Evolutionary conservation across 2,113 vertebrate genomes (phyloP), one percentile per base, ranked within the genome.

Genomic region (Chaenocephalus aceratus): DNA sequence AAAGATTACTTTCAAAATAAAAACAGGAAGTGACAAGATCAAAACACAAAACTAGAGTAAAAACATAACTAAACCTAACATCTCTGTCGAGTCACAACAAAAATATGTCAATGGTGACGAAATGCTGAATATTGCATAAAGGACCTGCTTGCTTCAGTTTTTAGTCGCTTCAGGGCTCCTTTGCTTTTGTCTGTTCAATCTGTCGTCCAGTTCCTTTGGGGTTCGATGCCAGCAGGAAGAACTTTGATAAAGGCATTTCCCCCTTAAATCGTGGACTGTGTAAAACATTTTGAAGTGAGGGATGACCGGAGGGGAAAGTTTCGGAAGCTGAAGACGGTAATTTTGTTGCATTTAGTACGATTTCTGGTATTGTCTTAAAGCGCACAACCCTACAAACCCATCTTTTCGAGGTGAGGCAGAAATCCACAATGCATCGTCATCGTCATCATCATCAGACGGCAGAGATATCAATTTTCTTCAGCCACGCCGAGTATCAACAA

Each of bases 401-500:
- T 65, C 16, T 21, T 41, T 65, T 13, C 26, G 36, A 41, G 6
- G n/a, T 11, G 9, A 18, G 36, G 14, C 26, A 54, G 21, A 36
- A 36, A 36, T 5, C 4, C 34, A 36, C 34, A 6, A 4, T 36
- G 34, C 0, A 5, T 4, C 34, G 6, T 36, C 34, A 36, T 36
- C n/a, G n/a, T n/a, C 34, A 4, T 6, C 34, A 36, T 36, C 34
- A 15, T 69, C 68, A 13, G 52, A n/a, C 12, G 1, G 8, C 26
- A 6, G 36, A 66, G 21, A 80, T 8, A 75, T 79, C 44, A 80
- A 69, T 81, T 61, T 83, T 36, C 60, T 21, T 75, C 14, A 15
- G 68, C 64, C 56, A 74, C 77, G 74, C 14, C 65, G 61, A 69
- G 80, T 78, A 82, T 84, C 86, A 88, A 79, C 74, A 81, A 64